These are phyloP conservation scores for Austrofundulus limnaeus DNA, from an alignment of 2,113 vertebrate species.

Conservation along the genomic window DNA sequence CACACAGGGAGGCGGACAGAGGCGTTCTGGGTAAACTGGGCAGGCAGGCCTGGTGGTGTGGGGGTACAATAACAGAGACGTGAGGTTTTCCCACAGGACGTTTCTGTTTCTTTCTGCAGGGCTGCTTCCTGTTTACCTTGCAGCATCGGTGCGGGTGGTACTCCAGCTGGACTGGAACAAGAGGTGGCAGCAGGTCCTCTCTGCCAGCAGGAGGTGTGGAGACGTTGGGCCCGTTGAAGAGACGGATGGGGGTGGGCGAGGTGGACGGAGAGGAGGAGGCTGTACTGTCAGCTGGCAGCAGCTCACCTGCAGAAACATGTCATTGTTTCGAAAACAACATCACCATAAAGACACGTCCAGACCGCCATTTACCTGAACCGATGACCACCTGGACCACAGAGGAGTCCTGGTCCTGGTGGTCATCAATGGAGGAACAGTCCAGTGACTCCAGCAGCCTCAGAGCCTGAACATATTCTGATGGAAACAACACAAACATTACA, in stretches of 20 bases:
- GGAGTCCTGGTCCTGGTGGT: constrained; percentile 25
- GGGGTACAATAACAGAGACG: background rate
- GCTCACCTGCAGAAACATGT: constrained; percentile 30
- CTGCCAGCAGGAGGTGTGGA: constrained; percentile 10
- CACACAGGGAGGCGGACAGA: constrained; percentile 56
- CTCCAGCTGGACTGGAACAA: constrained; percentile 22
- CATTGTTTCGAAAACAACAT: background rate
- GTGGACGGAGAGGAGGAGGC: background rate
- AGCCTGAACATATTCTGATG: constrained; percentile 68
- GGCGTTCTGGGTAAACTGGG: constrained; percentile 47
- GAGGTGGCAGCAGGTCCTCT: constrained; percentile 50
- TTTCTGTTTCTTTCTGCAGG: background rate
- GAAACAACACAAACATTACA: constrained; percentile 3
- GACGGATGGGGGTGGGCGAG: background rate
- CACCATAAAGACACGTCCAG: background rate
- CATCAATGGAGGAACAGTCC: constrained; percentile 1
- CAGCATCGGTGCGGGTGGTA: constrained; percentile 77
- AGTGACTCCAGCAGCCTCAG: constrained; percentile 64
- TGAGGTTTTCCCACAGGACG: too few species aligned
- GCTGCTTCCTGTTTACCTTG: constrained; percentile 22
- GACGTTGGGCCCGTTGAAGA: background rate
- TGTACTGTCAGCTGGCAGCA: constrained; percentile 6
- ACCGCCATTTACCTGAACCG: constrained; percentile 42
- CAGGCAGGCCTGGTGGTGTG: constrained; percentile 73
- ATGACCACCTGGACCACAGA: constrained; percentile 62